Conservation (phyloP, 1,140 invertebrate genomes). For the Procambarus clarkii region DNA sequence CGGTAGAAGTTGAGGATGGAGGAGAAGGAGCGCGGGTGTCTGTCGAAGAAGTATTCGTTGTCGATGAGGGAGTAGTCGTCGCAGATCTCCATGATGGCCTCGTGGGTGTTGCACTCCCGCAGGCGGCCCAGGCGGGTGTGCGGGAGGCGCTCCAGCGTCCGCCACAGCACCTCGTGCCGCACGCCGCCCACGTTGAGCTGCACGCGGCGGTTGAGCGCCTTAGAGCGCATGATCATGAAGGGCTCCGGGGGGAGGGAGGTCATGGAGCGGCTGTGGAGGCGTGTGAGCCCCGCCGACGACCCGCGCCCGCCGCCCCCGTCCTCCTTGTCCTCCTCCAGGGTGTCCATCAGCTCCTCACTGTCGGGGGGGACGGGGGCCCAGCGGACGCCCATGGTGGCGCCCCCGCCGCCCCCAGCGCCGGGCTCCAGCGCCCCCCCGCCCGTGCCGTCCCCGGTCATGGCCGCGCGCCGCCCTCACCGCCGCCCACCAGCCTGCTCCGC, state of each 20-base stretch:
- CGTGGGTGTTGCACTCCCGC: conserved; percentile 97
- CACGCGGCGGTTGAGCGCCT: conserved; percentile 91
- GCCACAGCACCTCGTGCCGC: conserved; percentile 90
- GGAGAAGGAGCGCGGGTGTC: conserved; percentile 97
- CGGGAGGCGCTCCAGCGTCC: conserved; percentile 95
- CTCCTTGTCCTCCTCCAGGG: conserved; percentile 66
- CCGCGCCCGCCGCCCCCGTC: conserved; percentile 44
- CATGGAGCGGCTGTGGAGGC: conserved; percentile 79
- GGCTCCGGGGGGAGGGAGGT: conserved; percentile 93
- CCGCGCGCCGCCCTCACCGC: conserved; percentile 64
- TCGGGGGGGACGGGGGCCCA: conserved; percentile 69
- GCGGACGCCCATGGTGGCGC: conserved; percentile 69
- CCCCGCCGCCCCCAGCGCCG: conserved; percentile 54
- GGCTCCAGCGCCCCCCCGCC: conserved; percentile 61
- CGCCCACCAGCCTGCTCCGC: conserved; percentile 45
- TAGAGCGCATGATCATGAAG: conserved; percentile 95
- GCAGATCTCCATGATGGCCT: conserved; percentile 95
- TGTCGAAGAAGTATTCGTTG: conserved; percentile 99
- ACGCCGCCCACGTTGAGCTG: conserved; percentile 97
- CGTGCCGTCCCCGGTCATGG: conserved; percentile 67
- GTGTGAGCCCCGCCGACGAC: conserved; percentile 41
- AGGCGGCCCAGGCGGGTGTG: conserved; percentile 94
- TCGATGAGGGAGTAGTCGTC: conserved; percentile 97
- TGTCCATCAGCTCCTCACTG: conserved; percentile 64
- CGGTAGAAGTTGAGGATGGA: conserved; percentile 98